These are phyloP conservation scores for Gobio occitaniae DNA, from an alignment of 2,797 vertebrate genomes.

Conservation along the genomic window DNA sequence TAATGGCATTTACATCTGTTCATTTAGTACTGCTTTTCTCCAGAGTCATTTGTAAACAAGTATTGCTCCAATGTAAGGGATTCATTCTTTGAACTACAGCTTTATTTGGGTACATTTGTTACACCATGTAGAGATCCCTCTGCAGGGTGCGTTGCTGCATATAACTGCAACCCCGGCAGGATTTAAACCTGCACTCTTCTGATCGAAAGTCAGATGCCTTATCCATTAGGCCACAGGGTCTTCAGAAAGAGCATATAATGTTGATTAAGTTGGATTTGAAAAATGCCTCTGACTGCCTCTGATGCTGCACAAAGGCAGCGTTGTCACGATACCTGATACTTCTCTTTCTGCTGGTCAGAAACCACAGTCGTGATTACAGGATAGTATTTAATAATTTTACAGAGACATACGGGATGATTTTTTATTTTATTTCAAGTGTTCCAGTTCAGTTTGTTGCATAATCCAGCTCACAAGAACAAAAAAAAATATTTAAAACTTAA, in stretches of 20 bases:
- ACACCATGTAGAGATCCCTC: neutral
- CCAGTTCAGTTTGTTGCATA: too few species aligned
- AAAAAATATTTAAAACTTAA: neutral
- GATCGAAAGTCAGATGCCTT: neutral
- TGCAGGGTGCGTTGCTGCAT: fast-evolving
- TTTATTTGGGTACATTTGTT: neutral
- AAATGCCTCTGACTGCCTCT: too few species aligned
- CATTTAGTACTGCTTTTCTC: conserved; percentile 3
- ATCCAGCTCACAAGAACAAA: too few species aligned
- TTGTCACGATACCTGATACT: neutral
- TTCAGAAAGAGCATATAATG: too few species aligned
- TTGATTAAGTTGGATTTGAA: too few species aligned
- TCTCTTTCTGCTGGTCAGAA: neutral
- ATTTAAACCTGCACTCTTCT: conserved; percentile 22
- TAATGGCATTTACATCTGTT: conserved; percentile 16
- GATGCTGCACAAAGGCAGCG: neutral
- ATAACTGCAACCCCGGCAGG: neutral
- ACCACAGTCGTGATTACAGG: too few species aligned
- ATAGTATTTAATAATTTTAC: too few species aligned
- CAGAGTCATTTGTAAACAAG: neutral
- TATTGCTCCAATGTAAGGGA: neutral
- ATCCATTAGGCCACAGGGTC: neutral
- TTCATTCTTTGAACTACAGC: neutral
- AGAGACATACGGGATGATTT: too few species aligned
- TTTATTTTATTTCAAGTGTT: too few species aligned